phyloP scores from a whole-genome alignment of 2,797 vertebrate genomes.

The Margarornis squamiger region DNA sequence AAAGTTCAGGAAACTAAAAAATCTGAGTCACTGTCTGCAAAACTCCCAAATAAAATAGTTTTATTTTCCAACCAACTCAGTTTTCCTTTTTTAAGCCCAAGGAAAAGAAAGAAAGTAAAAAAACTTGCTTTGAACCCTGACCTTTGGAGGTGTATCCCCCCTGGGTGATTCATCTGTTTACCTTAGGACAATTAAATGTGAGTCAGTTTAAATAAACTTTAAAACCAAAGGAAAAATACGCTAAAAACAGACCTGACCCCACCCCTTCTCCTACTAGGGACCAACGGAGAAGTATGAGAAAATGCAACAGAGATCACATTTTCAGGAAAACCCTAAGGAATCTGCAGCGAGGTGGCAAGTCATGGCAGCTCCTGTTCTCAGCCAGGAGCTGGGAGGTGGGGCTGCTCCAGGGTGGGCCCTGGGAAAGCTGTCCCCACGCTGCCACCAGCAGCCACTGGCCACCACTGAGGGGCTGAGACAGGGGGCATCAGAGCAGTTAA shows the following conservation, averaged over 20 bases:
- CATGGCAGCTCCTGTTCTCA: neutral
- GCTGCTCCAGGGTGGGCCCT: conserved; percentile 22
- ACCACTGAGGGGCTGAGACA: neutral
- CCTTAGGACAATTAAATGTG: conserved; percentile 78
- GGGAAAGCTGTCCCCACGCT: neutral
- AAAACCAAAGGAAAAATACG: conserved; percentile 72
- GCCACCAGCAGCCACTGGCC: neutral
- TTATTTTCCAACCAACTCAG: conserved; percentile 67
- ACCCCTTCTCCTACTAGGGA: conserved; percentile 57
- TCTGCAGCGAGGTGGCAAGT: neutral
- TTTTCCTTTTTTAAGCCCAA: conserved; percentile 68
- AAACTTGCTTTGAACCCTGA: conserved; percentile 60
- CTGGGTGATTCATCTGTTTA: conserved; percentile 75
- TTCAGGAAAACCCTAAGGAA: conserved; percentile 57
- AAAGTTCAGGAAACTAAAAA: conserved; percentile 73
- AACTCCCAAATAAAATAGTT: conserved; percentile 79
- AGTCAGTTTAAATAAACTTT: conserved; percentile 76
- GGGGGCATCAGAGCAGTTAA: neutral
- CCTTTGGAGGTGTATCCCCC: conserved; percentile 69
- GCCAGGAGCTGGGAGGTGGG: conserved; percentile 37
- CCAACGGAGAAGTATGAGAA: conserved; percentile 44
- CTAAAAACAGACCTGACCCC: conserved; percentile 68
- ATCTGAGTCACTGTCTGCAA: conserved; percentile 79
- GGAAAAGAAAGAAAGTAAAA: conserved; percentile 46
- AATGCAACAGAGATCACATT: conserved; percentile 18